Evolutionary conservation across 2,888 invertebrate genomes (phyloP), one percentile per base, ranked within the genome.

Genomic region (Eupeodes luniger): DNA sequence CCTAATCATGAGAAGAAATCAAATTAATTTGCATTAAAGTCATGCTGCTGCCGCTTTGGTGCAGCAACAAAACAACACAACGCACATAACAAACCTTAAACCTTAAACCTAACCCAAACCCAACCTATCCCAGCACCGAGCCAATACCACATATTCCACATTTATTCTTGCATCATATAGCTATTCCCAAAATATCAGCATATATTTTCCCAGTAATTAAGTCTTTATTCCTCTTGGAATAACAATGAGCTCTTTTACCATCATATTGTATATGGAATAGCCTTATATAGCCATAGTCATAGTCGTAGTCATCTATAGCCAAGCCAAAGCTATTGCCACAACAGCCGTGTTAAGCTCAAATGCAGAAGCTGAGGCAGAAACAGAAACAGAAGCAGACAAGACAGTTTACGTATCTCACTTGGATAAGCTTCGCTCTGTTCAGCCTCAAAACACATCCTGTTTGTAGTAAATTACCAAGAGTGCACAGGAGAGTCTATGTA

Each of bases 171-270:
- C 53, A 66, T 51, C 62, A 77, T 40, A 40, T 69, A 69, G 47
- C 61, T 51, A 59, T 79, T 19, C 49, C 53, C 57, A 61, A 69
- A 70, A 70, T 49, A 78, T 78, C 69, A 53, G 53, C 36, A 70
- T 66, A 55, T 81, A 81, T 81, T 81, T 81, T 72, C 74, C 10
- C 16, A 67, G 78, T 83, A 83, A 83, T 83, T 83, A 83, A 83
- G 78, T 72, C 44, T 70, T 66, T 72, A 72, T 72, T 83, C 62
- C 78, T 78, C 66, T 51, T 57, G 83, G 79, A 67, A 76, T 76
- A 76, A 79, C 79, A 79, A 84, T 69, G 69, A 69, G 69, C 16
- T 16, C 55, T 55, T 14, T 59, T 69, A 34, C 53, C 36, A 40
- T 36, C n/a, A 19, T 19, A 27, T 2, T 47, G 51, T 51, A n/a